A percentile compares a stretch with the other conserved stretches of the same genome.
phyloP scores from a whole-genome alignment of 2,113 vertebrate genomes.

The Bubo bubo region DNA sequence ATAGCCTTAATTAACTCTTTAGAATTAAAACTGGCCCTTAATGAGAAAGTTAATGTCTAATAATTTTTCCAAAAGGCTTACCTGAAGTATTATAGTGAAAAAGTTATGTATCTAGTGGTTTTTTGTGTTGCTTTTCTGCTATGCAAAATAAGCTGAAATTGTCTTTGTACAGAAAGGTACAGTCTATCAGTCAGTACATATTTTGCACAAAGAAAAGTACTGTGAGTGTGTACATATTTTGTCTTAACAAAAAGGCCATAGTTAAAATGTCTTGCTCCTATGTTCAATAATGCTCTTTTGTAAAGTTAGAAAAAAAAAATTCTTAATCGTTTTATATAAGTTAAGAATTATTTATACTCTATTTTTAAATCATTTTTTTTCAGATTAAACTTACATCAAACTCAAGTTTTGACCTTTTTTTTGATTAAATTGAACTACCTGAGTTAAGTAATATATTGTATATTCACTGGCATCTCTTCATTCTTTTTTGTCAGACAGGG shows the following conservation, averaged over 20 bases:
- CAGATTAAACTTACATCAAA: conserved; percentile 68
- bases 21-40: background rate
- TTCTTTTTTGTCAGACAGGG: background rate
- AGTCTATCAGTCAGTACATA: conserved; percentile 28
- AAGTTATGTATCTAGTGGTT: background rate
- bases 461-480: background rate
- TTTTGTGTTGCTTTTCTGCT: conserved; percentile 55
- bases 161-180: conserved; percentile 32
- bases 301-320: conserved; percentile 49
- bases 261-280: conserved; percentile 47
- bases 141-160: conserved; percentile 58
- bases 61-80: conserved; percentile 6
- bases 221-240: conserved; percentile 68
- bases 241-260: conserved; percentile 51
- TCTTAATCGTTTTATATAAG: conserved; percentile 76
- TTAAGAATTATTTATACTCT: conserved; percentile 80
- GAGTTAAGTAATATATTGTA: background rate
- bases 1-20: conserved; percentile 36
- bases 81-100: conserved; percentile 5
- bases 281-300: conserved; percentile 60
- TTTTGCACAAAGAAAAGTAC: conserved; percentile 72
- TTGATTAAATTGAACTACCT: background rate
- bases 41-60: conserved; percentile 46
- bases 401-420: background rate
- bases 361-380: conserved; percentile 75